phyloP scores from a whole-genome alignment of 1,140 invertebrate species.

The Dolichoris vasculosae region DNA sequence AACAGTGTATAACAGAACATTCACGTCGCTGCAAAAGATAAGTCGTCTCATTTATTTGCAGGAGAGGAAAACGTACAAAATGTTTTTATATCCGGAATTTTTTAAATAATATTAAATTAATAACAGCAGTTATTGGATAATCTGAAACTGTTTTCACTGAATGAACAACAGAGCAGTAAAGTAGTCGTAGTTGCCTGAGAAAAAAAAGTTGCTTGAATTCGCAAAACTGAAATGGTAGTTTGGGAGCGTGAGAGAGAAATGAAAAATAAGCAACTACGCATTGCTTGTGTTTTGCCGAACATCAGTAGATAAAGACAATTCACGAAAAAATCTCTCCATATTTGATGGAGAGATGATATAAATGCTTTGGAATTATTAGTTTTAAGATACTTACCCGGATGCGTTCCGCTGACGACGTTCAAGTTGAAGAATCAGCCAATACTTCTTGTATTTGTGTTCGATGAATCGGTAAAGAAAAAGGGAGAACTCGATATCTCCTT shows the following conservation, averaged over 20 bases:
- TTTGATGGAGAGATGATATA: neutral
- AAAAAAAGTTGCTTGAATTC: neutral
- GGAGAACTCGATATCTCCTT: neutral
- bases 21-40: no score
- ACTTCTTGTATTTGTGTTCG: conserved; percentile 32
- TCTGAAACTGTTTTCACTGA: no score
- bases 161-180: neutral
- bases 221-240: neutral
- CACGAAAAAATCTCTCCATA: neutral
- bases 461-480: conserved; percentile 23
- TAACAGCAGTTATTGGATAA: no score
- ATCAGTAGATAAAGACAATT: neutral
- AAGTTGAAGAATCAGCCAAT: conserved; percentile 66
- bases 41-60: no score
- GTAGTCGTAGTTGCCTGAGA: neutral
- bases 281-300: neutral
- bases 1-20: no score
- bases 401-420: conserved; percentile 66
- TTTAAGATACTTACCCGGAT: conserved; percentile 66
- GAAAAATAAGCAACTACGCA: neutral
- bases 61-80: no score
- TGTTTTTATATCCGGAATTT: no score
- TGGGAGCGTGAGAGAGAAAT: neutral
- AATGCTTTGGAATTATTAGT: neutral
- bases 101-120: neutral